Percentiles rank a stretch among this genome's conserved stretches.
These are phyloP conservation scores for Agapornis canus DNA, from an alignment of 2,797 vertebrate genomes.

Conservation along the genomic window DNA sequence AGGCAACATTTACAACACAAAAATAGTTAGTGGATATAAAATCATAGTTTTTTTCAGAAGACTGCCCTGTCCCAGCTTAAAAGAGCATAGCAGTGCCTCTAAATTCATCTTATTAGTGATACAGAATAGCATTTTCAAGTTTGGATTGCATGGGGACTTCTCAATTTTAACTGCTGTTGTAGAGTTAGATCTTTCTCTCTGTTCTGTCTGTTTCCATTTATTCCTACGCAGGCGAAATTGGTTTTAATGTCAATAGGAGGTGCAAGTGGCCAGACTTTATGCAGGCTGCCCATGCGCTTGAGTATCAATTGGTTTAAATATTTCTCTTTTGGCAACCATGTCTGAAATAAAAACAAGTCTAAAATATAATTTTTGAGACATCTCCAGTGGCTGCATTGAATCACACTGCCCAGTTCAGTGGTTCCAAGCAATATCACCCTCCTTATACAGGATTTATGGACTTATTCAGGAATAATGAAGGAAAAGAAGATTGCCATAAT, in stretches of 20 bases:
- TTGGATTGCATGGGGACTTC: background rate
- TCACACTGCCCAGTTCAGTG: background rate
- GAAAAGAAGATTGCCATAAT: background rate
- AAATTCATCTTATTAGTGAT: background rate
- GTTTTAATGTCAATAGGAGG: background rate
- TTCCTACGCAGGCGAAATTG: background rate
- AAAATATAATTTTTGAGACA: background rate
- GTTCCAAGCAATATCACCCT: background rate
- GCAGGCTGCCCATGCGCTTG: rapidly evolving
- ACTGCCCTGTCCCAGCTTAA: background rate
- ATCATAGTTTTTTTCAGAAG: background rate
- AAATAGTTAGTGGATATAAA: background rate
- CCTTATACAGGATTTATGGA: background rate
- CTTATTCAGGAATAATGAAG: background rate
- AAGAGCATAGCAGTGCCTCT: background rate
- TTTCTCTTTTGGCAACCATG: background rate
- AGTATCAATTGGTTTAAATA: background rate
- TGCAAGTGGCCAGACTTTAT: background rate
- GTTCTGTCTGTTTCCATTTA: background rate
- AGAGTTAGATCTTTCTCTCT: background rate
- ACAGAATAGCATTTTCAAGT: background rate
- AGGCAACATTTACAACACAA: background rate
- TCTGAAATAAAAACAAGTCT: background rate
- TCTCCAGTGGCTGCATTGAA: background rate
- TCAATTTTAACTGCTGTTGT: background rate